A percentile compares a stretch with the other conserved stretches of the same genome.
Evolutionary conservation across 2,888 invertebrate genomes (phyloP).

Genomic region (Sussaba pulchella): DNA sequence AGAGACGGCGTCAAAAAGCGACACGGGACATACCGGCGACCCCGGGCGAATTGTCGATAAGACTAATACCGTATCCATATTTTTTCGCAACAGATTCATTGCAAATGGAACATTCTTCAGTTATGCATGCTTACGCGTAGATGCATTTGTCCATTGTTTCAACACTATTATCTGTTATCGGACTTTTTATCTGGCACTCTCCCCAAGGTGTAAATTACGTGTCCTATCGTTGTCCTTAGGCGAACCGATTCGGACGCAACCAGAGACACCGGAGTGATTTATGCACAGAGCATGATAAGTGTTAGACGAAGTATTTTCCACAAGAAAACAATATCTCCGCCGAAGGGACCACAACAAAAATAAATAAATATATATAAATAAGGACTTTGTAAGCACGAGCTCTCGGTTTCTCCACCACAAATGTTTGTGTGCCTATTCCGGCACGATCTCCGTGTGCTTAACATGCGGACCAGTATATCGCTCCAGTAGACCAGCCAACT

Average conservation of each 20-base stretch:
- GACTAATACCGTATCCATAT: no score
- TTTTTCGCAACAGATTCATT: no score
- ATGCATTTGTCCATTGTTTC: background rate
- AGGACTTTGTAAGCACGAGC: constrained; percentile 24
- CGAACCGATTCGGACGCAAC: constrained; percentile 2
- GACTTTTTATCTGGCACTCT: no score
- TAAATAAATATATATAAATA: background rate
- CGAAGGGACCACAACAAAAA: background rate
- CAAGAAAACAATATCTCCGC: background rate
- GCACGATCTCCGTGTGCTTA: no score
- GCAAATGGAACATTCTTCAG: no score
- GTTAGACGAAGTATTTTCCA: constrained; percentile 10
- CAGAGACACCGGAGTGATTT: constrained; percentile 7
- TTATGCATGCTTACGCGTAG: no score
- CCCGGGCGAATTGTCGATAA: no score
- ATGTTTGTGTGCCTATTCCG: background rate
- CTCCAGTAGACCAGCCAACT: constrained; percentile 62
- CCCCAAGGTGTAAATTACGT: no score
- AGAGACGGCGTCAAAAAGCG: no score
- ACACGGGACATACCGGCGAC: no score
- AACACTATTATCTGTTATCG: background rate
- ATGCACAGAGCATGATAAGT: background rate
- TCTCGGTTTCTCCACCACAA: constrained; percentile 25
- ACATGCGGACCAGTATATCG: constrained; percentile 25
- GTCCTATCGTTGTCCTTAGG: background rate